Conservation (phyloP, 2,888 invertebrate genomes). For the Fragum fragum region DNA sequence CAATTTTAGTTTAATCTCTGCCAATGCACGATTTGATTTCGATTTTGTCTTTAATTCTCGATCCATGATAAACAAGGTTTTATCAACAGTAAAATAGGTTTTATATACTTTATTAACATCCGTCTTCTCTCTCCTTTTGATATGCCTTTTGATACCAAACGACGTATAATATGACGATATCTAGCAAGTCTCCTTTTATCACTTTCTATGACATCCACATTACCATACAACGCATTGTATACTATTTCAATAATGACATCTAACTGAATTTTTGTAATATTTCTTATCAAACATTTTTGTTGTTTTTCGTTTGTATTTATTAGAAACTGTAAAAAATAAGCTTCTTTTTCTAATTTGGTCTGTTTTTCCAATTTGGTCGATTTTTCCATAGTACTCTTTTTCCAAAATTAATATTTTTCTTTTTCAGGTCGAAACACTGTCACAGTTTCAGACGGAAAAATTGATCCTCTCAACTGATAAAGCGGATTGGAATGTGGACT, state of each 20-base stretch:
- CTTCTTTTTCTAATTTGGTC: slow-evolving; percentile 43
- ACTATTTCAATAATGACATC: slow-evolving; percentile 46
- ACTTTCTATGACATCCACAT: slow-evolving; percentile 17
- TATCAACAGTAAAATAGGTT: slow-evolving; percentile 33
- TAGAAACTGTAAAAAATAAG: slow-evolving; percentile 38
- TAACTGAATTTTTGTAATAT: slow-evolving; percentile 40
- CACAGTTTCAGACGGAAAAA: slow-evolving; percentile 43
- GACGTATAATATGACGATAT: slow-evolving; percentile 34
- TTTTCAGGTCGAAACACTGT: slow-evolving; percentile 52
- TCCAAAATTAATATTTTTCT: slow-evolving; percentile 32
- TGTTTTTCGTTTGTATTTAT: slow-evolving; percentile 43
- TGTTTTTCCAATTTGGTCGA: neutral
- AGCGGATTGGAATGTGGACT: slow-evolving; percentile 37
- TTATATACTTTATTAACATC: slow-evolving; percentile 41
- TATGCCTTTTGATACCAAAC: slow-evolving; percentile 41
- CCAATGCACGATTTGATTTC: slow-evolving; percentile 42
- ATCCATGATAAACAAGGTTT: slow-evolving; percentile 36
- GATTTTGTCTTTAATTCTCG: slow-evolving; percentile 30
- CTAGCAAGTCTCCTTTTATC: slow-evolving; percentile 42
- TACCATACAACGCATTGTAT: slow-evolving; percentile 43
- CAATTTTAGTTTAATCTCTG: slow-evolving; percentile 10
- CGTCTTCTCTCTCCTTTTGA: slow-evolving; percentile 25
- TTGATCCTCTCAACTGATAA: slow-evolving; percentile 45
- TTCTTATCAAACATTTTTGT: slow-evolving; percentile 39
- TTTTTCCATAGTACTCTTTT: slow-evolving; percentile 39